Conservation (phyloP, 2,797 vertebrate species). For the Muraenolepis orangiensis region DNA sequence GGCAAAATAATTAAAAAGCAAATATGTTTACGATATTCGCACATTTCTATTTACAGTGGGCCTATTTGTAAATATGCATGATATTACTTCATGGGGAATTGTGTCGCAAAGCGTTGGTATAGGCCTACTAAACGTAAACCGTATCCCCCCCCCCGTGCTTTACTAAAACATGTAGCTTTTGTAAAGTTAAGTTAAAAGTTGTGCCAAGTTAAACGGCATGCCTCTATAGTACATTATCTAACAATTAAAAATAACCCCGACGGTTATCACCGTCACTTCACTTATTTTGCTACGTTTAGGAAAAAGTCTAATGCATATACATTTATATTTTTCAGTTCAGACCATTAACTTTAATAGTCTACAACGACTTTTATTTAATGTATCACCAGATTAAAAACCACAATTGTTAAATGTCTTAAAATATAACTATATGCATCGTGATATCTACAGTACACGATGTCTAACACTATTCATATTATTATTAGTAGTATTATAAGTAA, state of each 20-base stretch:
- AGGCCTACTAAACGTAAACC: background rate
- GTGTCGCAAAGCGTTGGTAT: background rate
- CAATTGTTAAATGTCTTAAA: background rate
- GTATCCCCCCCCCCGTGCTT: background rate
- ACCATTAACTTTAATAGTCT: background rate
- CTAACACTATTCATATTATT: too few species aligned
- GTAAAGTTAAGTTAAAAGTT: background rate
- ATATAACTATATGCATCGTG: background rate
- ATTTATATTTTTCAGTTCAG: background rate
- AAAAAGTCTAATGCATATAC: background rate
- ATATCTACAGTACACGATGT: too few species aligned
- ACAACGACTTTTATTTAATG: too few species aligned
- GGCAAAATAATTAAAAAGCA: background rate
- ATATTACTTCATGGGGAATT: background rate
- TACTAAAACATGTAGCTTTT: background rate
- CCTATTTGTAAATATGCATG: background rate
- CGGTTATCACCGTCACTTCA: background rate
- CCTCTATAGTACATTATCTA: background rate
- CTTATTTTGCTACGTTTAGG: background rate
- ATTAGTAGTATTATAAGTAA: too few species aligned
- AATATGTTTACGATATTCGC: background rate
- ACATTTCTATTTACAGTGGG: background rate
- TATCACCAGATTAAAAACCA: background rate
- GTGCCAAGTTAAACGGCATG: background rate
- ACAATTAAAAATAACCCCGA: background rate